A percentile compares a stretch with the other conserved stretches of the same genome.
These are phyloP conservation scores for Corythaeola cristata DNA, from an alignment of 2,113 vertebrate species.

Conservation along the genomic window DNA sequence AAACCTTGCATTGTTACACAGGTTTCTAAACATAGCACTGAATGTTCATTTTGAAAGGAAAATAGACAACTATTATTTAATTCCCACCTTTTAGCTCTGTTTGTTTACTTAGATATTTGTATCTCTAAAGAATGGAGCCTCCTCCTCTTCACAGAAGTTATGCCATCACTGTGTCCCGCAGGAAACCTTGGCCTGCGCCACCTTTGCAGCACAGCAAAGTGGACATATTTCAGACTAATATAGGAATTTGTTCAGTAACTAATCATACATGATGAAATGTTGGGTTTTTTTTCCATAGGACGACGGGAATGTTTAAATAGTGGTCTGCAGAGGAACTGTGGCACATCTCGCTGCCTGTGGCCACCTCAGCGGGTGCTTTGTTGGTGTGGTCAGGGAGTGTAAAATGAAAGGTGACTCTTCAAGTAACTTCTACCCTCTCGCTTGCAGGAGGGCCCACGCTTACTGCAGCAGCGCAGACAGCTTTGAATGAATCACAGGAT, in stretches of 20 bases:
- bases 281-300: not conserved
- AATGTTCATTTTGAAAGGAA: not conserved
- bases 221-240: not conserved
- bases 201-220: not conserved
- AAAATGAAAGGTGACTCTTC: not conserved
- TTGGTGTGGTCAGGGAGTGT: not conserved
- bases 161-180: not conserved
- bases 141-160: not conserved
- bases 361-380: not conserved
- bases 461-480: not conserved
- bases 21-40: not conserved
- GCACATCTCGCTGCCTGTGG: not conserved
- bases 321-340: not conserved
- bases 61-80: not conserved
- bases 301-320: not conserved
- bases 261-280: not conserved
- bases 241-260: not conserved
- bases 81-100: not conserved
- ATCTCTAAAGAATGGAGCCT: not conserved
- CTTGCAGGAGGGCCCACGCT: not conserved
- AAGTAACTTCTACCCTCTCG: not conserved
- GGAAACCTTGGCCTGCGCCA: not conserved
- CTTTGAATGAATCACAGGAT: constrained; percentile 34
- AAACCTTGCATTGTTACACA: not conserved
- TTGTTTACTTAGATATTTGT: not conserved